Conservation (phyloP, 2,888 invertebrate genomes). For the Cheilosia vernalis region DNA sequence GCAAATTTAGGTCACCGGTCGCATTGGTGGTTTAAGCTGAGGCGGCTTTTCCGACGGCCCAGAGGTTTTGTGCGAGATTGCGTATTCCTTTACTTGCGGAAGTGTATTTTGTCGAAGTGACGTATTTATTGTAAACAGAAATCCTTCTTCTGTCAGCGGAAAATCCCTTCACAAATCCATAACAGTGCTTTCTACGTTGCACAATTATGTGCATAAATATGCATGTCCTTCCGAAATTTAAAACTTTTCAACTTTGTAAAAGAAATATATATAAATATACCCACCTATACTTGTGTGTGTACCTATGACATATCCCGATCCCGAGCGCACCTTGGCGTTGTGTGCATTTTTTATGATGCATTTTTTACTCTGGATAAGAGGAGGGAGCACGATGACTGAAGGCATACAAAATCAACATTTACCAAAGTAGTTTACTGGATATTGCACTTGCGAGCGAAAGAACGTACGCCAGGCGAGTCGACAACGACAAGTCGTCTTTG, state of each 20-base stretch:
- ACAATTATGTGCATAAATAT: slow-evolving; percentile 63
- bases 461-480: slow-evolving; percentile 7
- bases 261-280: not conserved
- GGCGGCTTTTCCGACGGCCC: no score
- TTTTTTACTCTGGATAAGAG: not conserved
- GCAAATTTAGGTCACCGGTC: no score
- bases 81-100: no score
- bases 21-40: no score
- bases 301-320: not conserved
- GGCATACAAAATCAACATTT: slow-evolving; percentile 12
- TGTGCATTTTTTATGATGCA: slow-evolving; percentile 35
- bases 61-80: no score
- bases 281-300: not conserved
- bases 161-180: slow-evolving; percentile 57
- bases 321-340: not conserved
- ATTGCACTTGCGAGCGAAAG: not conserved
- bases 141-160: slow-evolving; percentile 71
- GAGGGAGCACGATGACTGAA: not conserved
- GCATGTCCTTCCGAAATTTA: slow-evolving; percentile 59
- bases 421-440: slow-evolving; percentile 23
- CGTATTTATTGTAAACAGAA: no score
- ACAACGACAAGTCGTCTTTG: slow-evolving; percentile 52
- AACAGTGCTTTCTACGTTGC: slow-evolving; percentile 43
- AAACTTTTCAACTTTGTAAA: slow-evolving; percentile 49
- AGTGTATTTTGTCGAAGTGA: no score